These are phyloP conservation scores for Ernsta delagoae DNA, from an alignment of 2,888 invertebrate genomes.

Conservation along the genomic window DNA sequence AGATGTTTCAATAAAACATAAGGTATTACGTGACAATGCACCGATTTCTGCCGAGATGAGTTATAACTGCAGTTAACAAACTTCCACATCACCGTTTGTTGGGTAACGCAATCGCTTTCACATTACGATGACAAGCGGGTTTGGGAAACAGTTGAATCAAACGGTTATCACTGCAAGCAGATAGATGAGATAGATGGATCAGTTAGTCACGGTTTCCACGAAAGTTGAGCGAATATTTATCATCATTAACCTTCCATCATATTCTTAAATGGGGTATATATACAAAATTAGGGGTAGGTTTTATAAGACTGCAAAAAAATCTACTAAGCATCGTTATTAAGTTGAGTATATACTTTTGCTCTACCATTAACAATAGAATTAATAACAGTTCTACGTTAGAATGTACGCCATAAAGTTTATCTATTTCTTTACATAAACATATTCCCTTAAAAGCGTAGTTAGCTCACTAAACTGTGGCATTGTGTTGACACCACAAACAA, in stretches of 20 bases:
- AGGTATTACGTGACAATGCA: conserved; percentile 12
- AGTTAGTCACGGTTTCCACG: neutral
- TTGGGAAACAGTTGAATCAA: neutral
- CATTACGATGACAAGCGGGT: conserved; percentile 25
- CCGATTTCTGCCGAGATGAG: conserved; percentile 20
- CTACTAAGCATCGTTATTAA: too few relatives aligned
- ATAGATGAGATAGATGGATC: neutral
- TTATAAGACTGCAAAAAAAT: too few relatives aligned
- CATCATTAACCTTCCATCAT: too few relatives aligned
- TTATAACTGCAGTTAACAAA: conserved; percentile 9
- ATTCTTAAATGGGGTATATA: too few relatives aligned
- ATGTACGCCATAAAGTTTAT: neutral
- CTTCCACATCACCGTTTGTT: conserved; percentile 12
- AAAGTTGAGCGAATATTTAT: too few relatives aligned
- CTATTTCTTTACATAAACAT: neutral
- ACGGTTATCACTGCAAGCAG: neutral
- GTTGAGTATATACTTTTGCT: too few relatives aligned
- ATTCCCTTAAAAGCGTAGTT: neutral
- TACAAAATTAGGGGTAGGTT: too few relatives aligned
- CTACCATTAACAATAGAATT: too few relatives aligned
- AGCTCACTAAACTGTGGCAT: neutral
- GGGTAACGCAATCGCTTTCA: conserved; percentile 32
- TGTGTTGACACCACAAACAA: neutral
- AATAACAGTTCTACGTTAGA: too few relatives aligned
- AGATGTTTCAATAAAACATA: conserved; percentile 5